Conservation (phyloP, 2,888 invertebrate genomes). For the Heliconius sara region DNA sequence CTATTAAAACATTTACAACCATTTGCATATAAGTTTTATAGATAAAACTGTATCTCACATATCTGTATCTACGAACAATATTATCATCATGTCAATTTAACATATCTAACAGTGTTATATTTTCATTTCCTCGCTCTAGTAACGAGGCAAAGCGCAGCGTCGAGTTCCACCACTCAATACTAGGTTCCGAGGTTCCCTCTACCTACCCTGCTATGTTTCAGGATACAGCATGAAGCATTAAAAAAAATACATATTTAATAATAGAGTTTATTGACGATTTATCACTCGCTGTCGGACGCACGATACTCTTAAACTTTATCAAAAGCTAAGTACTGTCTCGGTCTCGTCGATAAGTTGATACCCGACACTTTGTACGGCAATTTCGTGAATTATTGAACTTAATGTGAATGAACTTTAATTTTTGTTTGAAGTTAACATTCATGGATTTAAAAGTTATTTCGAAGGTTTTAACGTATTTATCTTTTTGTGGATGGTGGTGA, state of each 20-base stretch:
- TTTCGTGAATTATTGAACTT: conserved; percentile 22
- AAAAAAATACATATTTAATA: conserved; percentile 6
- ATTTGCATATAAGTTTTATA: not conserved
- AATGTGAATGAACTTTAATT: conserved; percentile 7
- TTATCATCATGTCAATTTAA: conserved; percentile 5
- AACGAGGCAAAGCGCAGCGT: too few species aligned
- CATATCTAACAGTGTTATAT: conserved; percentile 10
- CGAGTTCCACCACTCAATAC: too few species aligned
- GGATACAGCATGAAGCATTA: too few species aligned
- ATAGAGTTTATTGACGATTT: conserved; percentile 32
- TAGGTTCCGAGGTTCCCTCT: too few species aligned
- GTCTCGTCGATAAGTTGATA: conserved; percentile 33
- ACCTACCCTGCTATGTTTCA: too few species aligned
- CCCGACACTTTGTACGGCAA: conserved; percentile 14
- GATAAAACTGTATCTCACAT: not conserved
- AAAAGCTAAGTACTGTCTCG: conserved; percentile 33
- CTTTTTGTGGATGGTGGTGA: not conserved
- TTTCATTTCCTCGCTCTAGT: too few species aligned
- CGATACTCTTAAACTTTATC: conserved; percentile 29
- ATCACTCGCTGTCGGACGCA: conserved; percentile 34
- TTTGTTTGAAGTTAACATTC: not conserved
- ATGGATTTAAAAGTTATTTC: not conserved
- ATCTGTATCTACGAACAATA: too few species aligned
- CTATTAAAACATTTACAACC: not conserved
- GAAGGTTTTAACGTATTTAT: not conserved